phyloP scores from a whole-genome alignment of 2,113 vertebrate genomes.

The Elephas maximus region DNA sequence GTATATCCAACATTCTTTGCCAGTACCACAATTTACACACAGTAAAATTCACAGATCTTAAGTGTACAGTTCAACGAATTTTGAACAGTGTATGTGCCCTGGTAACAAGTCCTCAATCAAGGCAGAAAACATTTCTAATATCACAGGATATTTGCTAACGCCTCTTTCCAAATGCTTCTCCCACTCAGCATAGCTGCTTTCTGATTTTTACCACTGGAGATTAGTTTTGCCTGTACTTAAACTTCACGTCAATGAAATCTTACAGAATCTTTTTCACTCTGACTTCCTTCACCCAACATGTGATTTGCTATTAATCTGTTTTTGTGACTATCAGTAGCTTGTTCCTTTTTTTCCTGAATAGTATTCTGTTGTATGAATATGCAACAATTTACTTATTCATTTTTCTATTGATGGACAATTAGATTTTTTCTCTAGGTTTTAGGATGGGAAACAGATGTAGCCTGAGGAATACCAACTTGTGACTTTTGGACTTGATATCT shows the following conservation, averaged over 20 bases:
- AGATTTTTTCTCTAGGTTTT: not conserved
- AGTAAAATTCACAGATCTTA: slow-evolving; percentile 23
- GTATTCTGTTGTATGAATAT: not conserved
- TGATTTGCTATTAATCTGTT: not conserved
- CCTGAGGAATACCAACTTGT: not conserved
- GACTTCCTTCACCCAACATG: not conserved
- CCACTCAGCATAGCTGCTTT: not conserved
- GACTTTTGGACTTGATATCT: not conserved
- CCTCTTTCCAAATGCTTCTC: not conserved
- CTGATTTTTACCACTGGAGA: not conserved
- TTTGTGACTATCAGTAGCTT: not conserved
- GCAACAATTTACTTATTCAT: not conserved
- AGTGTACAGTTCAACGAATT: not conserved
- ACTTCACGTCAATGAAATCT: slow-evolving; percentile 5
- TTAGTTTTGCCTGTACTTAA: not conserved
- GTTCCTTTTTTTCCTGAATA: too few relatives aligned
- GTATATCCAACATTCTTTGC: not conserved
- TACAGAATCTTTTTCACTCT: not conserved
- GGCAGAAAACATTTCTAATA: not conserved
- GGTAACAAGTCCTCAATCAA: not conserved
- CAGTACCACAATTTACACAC: not conserved
- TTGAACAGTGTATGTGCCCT: not conserved
- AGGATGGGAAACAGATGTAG: not conserved
- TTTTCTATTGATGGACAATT: not conserved
- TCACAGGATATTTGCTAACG: not conserved